phyloP scores from a whole-genome alignment of 2,113 vertebrate genomes.

The Numida meleagris region DNA sequence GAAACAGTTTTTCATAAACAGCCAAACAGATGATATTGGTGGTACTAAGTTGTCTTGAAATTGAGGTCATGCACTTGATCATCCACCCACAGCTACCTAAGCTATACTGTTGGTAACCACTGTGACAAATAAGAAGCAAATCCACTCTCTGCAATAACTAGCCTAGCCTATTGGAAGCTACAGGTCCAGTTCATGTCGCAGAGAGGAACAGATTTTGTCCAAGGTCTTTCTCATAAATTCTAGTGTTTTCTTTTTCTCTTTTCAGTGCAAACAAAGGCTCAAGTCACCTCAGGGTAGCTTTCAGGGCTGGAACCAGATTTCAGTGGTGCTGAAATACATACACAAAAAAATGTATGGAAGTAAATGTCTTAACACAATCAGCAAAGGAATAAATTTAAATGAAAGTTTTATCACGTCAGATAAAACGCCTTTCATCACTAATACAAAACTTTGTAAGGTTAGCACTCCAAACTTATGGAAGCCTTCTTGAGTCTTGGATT shows the following conservation, averaged over 20 bases:
- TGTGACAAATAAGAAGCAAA: background rate
- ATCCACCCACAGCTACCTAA: background rate
- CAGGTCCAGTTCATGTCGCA: background rate
- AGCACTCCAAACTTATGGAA: background rate
- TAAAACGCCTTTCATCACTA: background rate
- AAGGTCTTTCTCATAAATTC: accelerated
- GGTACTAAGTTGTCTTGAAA: background rate
- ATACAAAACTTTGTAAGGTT: background rate
- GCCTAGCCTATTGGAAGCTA: background rate
- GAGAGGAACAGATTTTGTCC: background rate
- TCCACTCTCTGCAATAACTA: background rate
- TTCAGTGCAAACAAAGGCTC: background rate
- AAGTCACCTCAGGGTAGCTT: background rate
- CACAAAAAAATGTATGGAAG: background rate
- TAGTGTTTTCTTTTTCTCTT: background rate
- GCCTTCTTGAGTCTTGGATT: background rate
- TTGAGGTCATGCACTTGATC: background rate
- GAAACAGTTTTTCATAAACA: background rate
- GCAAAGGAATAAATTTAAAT: background rate
- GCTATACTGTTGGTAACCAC: accelerated
- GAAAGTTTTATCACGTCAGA: background rate
- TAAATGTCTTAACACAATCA: background rate
- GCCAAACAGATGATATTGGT: background rate
- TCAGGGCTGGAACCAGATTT: background rate
- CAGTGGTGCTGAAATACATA: background rate